These are phyloP conservation scores for Artibeus lituratus DNA, from an alignment of 2,797 vertebrate genomes.

Conservation along the genomic window DNA sequence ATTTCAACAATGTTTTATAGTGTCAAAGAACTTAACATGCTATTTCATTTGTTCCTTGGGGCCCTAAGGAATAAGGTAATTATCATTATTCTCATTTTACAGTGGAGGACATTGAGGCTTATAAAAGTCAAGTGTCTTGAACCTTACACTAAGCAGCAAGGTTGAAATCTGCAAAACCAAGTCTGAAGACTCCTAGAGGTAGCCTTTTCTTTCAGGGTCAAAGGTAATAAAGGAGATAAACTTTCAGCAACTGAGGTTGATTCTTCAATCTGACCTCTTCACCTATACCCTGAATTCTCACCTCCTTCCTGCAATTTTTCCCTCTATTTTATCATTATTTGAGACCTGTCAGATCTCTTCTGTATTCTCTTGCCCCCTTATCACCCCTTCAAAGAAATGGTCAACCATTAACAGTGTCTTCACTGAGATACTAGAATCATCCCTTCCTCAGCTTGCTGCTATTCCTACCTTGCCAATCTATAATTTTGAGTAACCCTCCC, in stretches of 20 bases:
- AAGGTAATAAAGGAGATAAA: not conserved
- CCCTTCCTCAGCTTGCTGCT: not conserved
- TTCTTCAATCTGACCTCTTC: not conserved
- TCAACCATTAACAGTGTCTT: not conserved
- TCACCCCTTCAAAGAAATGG: not conserved
- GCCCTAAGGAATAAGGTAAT: not conserved
- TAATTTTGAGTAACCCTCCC: not conserved
- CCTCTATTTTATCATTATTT: not conserved
- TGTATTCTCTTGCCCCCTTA: not conserved
- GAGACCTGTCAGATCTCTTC: not conserved
- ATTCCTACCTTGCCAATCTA: not conserved
- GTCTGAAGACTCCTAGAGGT: not conserved
- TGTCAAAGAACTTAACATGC: not conserved
- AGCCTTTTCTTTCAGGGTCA: not conserved
- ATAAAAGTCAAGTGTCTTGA: not conserved
- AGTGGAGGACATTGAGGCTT: conserved; percentile 1
- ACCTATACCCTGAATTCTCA: not conserved
- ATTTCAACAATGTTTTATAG: not conserved
- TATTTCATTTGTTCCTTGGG: not conserved
- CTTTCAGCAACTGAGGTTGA: not conserved
- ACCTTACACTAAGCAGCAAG: not conserved
- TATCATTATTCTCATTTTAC: not conserved
- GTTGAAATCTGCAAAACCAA: not conserved
- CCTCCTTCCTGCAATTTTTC: not conserved
- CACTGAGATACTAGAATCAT: not conserved